These are phyloP conservation scores for Sarcophaga caerulescens DNA, from an alignment of 2,888 invertebrate genomes.

Conservation along the genomic window DNA sequence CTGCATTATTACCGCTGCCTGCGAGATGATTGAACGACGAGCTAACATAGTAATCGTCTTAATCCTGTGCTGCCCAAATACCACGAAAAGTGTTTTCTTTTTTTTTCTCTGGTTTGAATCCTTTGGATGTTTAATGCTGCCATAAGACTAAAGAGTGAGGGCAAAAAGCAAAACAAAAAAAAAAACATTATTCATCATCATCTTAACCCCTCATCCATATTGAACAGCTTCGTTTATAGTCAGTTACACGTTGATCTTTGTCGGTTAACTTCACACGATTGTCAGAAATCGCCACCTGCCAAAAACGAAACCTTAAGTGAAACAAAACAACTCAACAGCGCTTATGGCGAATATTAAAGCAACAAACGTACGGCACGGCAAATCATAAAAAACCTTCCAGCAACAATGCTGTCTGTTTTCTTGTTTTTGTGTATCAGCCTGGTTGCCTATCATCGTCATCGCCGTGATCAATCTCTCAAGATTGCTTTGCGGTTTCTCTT, in stretches of 20 bases:
- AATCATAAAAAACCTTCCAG: conserved; percentile 39
- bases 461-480: conserved; percentile 47
- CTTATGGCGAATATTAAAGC: conserved; percentile 27
- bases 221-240: conserved; percentile 16
- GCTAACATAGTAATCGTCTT: conserved; percentile 49
- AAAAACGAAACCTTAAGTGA: conserved; percentile 27
- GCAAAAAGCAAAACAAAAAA: not conserved
- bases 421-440: not conserved
- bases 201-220: conserved; percentile 29
- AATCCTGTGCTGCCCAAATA: conserved; percentile 57
- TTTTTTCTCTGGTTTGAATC: conserved; percentile 52
- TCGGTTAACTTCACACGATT: conserved; percentile 66
- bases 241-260: conserved; percentile 40
- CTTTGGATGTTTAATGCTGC: conserved; percentile 60
- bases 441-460: conserved; percentile 20
- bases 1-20: conserved; percentile 4
- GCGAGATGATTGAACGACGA: not conserved
- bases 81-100: not conserved
- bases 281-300: conserved; percentile 71
- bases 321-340: conserved; percentile 11
- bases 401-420: not conserved
- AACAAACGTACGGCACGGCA: conserved; percentile 9
- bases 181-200: conserved; percentile 41
- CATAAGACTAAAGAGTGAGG: not conserved
- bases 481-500: conserved; percentile 38